phyloP scores from a whole-genome alignment of 2,888 invertebrate species.

The Volucella bombylans region DNA sequence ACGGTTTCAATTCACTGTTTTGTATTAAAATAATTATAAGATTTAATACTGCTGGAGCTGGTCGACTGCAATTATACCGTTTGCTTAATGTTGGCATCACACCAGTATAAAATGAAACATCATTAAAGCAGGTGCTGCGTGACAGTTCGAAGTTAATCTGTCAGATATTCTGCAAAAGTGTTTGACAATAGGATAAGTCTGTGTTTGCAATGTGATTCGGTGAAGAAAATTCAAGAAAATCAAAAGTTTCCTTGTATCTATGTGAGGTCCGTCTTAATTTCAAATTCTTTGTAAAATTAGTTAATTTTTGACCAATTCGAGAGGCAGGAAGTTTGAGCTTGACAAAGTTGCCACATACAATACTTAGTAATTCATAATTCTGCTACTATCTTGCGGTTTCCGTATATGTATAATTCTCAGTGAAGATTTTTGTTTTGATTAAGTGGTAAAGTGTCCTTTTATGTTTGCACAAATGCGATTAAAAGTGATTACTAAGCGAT shows the following conservation, averaged over 20 bases:
- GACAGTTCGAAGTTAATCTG: slow-evolving; percentile 33
- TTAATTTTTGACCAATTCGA: slow-evolving; percentile 3
- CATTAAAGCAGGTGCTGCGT: slow-evolving; percentile 57
- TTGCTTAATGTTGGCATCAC: slow-evolving; percentile 18
- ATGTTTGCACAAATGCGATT: background rate
- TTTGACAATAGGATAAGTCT: slow-evolving; percentile 5
- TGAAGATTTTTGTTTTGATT: slow-evolving; percentile 40
- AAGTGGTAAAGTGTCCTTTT: background rate
- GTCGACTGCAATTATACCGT: slow-evolving; percentile 36
- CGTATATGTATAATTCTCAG: background rate
- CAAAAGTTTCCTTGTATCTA: background rate
- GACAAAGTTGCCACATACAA: slow-evolving; percentile 54
- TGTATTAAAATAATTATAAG: slow-evolving; percentile 18
- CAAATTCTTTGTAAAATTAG: background rate
- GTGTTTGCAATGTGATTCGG: background rate
- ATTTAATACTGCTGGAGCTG: slow-evolving; percentile 16
- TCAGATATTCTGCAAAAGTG: slow-evolving; percentile 57
- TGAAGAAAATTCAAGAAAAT: slow-evolving; percentile 25
- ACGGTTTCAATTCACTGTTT: background rate
- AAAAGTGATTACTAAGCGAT: background rate
- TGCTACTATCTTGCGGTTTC: no score
- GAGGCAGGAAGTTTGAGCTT: background rate
- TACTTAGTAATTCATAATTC: background rate
- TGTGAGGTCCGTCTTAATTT: background rate
- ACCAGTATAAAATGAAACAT: slow-evolving; percentile 68